phyloP scores from a whole-genome alignment of 2,797 vertebrate species.

The Pristis pectinata region DNA sequence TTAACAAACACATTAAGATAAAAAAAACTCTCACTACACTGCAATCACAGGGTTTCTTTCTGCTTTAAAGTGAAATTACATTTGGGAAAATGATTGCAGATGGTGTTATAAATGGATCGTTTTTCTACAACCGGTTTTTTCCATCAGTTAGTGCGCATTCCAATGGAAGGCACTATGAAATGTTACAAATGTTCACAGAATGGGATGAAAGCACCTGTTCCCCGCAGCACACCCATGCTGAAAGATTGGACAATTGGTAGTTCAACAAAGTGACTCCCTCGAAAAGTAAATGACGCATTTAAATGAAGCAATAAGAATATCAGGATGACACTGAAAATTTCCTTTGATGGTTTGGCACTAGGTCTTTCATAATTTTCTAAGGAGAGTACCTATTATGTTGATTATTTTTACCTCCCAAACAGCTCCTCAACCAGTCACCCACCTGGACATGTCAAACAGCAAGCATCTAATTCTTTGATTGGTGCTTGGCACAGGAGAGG shows the following conservation, averaged over 20 bases:
- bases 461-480: constrained; percentile 60
- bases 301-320: not conserved
- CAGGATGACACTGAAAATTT: not conserved
- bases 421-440: not conserved
- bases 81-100: not conserved
- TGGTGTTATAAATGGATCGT: not conserved
- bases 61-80: not conserved
- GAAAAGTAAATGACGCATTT: not conserved
- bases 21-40: not conserved
- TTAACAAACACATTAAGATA: not conserved
- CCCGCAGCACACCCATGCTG: not conserved
- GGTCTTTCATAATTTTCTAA: not conserved
- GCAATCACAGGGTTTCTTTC: not conserved
- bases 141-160: not conserved
- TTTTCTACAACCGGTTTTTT: not conserved
- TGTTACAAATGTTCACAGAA: not conserved
- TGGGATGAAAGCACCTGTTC: not conserved
- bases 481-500: constrained; percentile 64
- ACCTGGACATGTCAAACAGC: constrained; percentile 68
- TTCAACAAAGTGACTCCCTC: not conserved
- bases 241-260: not conserved
- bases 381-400: not conserved
- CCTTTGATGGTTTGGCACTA: not conserved
- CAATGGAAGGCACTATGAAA: not conserved
- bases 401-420: not conserved